Evolutionary conservation across 2,888 invertebrate species (phyloP), one percentile per base, ranked within the genome.

Genomic region (Stenotaenia linearis): DNA sequence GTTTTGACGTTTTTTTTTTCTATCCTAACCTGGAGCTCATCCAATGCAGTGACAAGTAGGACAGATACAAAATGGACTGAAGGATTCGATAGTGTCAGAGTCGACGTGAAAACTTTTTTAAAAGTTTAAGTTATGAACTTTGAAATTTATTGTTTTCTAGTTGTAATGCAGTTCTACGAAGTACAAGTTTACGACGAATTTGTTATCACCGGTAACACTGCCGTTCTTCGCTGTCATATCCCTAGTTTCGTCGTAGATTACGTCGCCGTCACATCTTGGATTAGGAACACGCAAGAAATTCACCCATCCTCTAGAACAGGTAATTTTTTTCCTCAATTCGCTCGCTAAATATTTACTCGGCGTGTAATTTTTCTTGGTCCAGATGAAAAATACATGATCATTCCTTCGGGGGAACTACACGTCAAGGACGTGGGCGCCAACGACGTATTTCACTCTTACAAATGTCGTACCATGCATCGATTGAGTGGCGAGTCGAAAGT

Each of bases 391-490:
- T 96, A 96, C 86, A 91, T 97, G 87, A 96, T 97, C 69, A 89
- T 97, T 81, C 95, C 96, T 83, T 95, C 96, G 85, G 97, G 97
- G 82, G 97, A 97, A 88, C 90, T 97, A 82, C 97, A 97, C 87
- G 96, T 97, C 84, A 92, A 94, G 85, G 95, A 96, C 89, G 96
- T 97, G 81, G 94, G 94, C 87, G 95, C 95, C 82, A 95, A 95
- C 87, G 97, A 97, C 87, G 95, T 95, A 82, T 95, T 94, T 88
- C 94, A 95, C 88, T 93, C 94, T 81, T 96, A 96, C 86, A 95
- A 96, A 88, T 96, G 96, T 87, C 91, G 96, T 84, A 96, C 96
- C 80, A 95, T 95, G 87, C 96, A 96, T 86, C 91, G 95, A 84
- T 89, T 96, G 79, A 96, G 96, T 83, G 96, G 95, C 83, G 96